Conservation (phyloP, 2,113 vertebrate genomes). For the Entomyzon cyanotis region DNA sequence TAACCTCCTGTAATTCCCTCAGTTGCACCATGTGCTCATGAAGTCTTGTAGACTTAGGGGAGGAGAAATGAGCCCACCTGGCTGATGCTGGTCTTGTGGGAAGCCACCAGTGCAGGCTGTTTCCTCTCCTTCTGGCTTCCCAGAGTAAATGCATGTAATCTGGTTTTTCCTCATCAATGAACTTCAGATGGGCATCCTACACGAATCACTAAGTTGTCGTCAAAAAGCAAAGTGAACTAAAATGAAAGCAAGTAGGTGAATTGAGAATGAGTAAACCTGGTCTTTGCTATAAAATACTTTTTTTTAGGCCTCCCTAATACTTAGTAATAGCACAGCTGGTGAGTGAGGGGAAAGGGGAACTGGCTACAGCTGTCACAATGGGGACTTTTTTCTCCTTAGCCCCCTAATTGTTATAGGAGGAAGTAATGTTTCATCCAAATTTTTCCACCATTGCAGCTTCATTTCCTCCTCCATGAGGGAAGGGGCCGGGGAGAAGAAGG, state of each 20-base stretch:
- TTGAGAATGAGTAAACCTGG: background rate
- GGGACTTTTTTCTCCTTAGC: background rate
- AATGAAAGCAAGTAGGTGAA: background rate
- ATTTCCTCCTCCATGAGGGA: background rate
- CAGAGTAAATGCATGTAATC: rapidly evolving
- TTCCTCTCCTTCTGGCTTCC: background rate
- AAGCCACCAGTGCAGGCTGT: background rate
- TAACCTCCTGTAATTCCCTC: background rate
- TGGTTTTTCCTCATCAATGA: background rate
- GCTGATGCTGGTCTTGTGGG: background rate
- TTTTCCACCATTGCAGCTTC: background rate
- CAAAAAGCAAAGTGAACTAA: background rate
- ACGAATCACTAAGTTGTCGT: background rate
- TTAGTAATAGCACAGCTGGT: background rate
- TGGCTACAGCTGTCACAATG: background rate
- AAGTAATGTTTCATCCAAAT: background rate
- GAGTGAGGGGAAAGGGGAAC: background rate
- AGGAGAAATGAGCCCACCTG: background rate
- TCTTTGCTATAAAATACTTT: background rate
- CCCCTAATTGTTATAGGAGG: background rate
- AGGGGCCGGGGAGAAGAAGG: background rate
- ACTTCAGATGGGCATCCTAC: background rate
- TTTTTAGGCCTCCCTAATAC: background rate
- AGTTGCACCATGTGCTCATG: rapidly evolving
- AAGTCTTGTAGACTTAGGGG: background rate